Percentiles rank a stretch among this genome's conserved stretches.
These are phyloP conservation scores for Eupleurogrammus muticus DNA, from an alignment of 2,797 vertebrate species.

Conservation along the genomic window DNA sequence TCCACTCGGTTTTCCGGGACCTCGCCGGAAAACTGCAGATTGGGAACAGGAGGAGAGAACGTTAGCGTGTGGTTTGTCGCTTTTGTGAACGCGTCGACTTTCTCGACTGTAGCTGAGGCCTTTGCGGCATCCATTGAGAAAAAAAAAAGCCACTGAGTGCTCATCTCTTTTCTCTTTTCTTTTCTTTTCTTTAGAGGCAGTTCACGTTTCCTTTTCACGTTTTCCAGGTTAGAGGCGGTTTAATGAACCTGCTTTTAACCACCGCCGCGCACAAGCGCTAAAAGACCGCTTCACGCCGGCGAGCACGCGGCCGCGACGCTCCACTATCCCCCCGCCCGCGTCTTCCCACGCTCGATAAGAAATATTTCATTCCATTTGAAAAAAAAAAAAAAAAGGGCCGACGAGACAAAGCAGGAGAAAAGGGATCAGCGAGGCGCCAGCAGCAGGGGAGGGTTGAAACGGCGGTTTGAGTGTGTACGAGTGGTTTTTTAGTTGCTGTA, in stretches of 20 bases:
- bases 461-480: conserved; percentile 65
- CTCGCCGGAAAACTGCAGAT: conserved; percentile 93
- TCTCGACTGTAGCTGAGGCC: conserved; percentile 6
- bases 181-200: conserved; percentile 15
- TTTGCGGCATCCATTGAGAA: conserved; percentile 34
- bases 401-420: conserved; percentile 49
- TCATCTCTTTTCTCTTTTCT: conserved; percentile 21
- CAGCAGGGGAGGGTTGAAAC: conserved; percentile 54
- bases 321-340: conserved; percentile 33
- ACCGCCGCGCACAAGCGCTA: conserved; percentile 45
- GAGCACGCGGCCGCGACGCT: conserved; percentile 36
- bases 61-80: conserved; percentile 11
- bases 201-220: conserved; percentile 37
- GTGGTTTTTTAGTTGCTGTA: conserved; percentile 70
- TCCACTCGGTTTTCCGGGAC: conserved; percentile 93
- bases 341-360: conserved; percentile 34
- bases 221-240: conserved; percentile 54
- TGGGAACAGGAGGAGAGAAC: conserved; percentile 18
- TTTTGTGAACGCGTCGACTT: conserved; percentile 19
- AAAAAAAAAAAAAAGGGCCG: no score
- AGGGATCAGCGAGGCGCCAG: conserved; percentile 36
- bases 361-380: conserved; percentile 61
- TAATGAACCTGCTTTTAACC: conserved; percentile 52
- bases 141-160: conserved; percentile 34
- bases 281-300: conserved; percentile 49